phyloP scores from a whole-genome alignment of 2,113 vertebrate species.

The Ranitomeya variabilis region DNA sequence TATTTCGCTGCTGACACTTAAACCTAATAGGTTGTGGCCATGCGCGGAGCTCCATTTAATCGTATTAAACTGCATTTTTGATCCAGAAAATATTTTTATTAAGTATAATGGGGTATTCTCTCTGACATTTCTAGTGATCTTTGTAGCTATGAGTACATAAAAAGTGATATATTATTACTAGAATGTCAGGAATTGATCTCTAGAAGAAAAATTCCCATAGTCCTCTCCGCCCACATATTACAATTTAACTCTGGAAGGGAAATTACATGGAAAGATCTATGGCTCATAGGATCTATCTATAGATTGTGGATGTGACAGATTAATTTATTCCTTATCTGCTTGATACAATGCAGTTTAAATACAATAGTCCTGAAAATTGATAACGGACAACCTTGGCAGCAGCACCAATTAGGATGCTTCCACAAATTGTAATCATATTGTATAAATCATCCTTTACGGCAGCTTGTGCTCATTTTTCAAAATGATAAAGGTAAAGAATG shows the following conservation, averaged over 20 bases:
- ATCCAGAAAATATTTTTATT: conserved; percentile 11
- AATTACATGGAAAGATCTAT: conserved; percentile 47
- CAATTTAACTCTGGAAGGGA: conserved; percentile 36
- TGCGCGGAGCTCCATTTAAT: background rate
- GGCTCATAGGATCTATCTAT: background rate
- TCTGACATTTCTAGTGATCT: conserved; percentile 41
- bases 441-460: conserved; percentile 39
- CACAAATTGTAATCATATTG: conserved; percentile 6
- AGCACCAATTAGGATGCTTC: background rate
- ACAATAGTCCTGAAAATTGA: conserved; percentile 27
- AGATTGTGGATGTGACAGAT: conserved; percentile 46
- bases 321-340: conserved; percentile 9
- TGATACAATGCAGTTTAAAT: conserved; percentile 39
- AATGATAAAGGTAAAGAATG: conserved; percentile 61
- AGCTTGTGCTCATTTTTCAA: conserved; percentile 15
- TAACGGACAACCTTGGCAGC: background rate
- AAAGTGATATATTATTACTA: conserved; percentile 38
- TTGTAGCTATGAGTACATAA: conserved; percentile 16
- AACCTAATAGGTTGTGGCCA: conserved; percentile 20
- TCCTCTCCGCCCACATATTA: conserved; percentile 52
- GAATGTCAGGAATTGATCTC: conserved; percentile 40
- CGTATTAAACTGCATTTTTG: conserved; percentile 22
- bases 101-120: conserved; percentile 34
- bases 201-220: conserved; percentile 43
- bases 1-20: conserved; percentile 7